These are phyloP conservation scores for Nephrocerus scutellatus DNA, from an alignment of 2,888 invertebrate species.

Conservation along the genomic window DNA sequence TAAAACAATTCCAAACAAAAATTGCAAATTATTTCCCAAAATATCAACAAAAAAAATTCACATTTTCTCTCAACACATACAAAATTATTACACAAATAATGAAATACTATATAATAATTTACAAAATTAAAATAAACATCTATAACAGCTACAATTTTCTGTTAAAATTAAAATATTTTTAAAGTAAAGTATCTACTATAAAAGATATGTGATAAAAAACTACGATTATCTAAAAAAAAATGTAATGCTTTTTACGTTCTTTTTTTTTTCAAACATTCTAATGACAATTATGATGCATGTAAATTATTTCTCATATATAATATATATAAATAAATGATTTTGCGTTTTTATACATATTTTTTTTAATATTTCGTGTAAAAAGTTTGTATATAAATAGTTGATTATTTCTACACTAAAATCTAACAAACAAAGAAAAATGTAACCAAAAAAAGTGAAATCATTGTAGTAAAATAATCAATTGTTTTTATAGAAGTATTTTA, in stretches of 20 bases:
- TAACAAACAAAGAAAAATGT: slow-evolving; percentile 7
- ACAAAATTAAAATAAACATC: no score
- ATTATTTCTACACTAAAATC: slow-evolving; percentile 1
- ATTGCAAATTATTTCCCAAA: no score
- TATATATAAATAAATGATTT: slow-evolving; percentile 3
- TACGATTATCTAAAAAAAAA: no score
- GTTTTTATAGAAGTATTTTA: slow-evolving; percentile 3
- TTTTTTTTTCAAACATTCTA: no score
- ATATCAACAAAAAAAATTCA: slow-evolving; percentile 27
- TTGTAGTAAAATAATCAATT: slow-evolving; percentile 8
- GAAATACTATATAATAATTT: slow-evolving; percentile 10
- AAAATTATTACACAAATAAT: slow-evolving; percentile 4
- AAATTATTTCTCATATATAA: slow-evolving; percentile 3
- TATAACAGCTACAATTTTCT: no score
- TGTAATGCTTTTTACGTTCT: no score
- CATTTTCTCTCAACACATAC: slow-evolving; percentile 18
- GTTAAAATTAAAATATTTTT: no score
- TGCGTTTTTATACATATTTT: not conserved
- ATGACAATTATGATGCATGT: not conserved
- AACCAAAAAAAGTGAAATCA: slow-evolving; percentile 11
- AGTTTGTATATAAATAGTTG: slow-evolving; percentile 4
- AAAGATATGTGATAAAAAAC: no score
- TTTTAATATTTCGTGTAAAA: not conserved
- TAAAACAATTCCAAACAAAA: slow-evolving; percentile 14
- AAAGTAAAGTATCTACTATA: no score